Evolutionary conservation across 1,140 invertebrate species (phyloP).

Genomic region (Zaprionus kolodkinae): DNA sequence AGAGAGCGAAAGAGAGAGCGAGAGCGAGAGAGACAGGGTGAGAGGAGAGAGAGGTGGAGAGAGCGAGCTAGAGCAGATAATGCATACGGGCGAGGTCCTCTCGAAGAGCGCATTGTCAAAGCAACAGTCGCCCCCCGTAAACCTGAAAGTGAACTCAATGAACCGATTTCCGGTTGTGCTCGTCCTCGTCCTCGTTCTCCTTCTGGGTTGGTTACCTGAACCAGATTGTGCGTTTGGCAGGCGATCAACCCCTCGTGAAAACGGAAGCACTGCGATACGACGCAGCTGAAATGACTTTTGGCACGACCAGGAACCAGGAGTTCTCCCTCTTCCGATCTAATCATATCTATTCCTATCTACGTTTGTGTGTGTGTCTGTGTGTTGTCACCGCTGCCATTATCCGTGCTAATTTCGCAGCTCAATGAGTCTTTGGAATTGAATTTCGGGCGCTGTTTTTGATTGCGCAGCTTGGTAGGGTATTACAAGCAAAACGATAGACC

Average conservation of each 20-base stretch:
- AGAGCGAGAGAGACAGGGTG: no score
- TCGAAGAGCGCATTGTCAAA: conserved; percentile 50
- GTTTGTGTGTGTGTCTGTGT: conserved; percentile 44
- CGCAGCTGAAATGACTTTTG: conserved; percentile 71
- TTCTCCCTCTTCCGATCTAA: background rate
- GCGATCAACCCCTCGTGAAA: conserved; percentile 59
- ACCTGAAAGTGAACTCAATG: conserved; percentile 65
- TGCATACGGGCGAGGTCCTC: background rate
- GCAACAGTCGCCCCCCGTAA: conserved; percentile 52
- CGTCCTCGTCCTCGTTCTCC: conserved; percentile 4
- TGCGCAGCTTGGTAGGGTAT: conserved; percentile 75
- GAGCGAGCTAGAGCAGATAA: background rate
- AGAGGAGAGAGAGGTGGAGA: background rate
- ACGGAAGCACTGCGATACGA: conserved; percentile 65
- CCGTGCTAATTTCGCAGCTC: conserved; percentile 83
- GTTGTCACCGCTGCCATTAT: conserved; percentile 82
- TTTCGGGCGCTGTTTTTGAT: conserved; percentile 68
- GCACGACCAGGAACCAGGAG: conserved; percentile 52
- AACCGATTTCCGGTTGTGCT: conserved; percentile 74
- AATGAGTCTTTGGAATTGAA: conserved; percentile 66
- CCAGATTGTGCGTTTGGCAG: conserved; percentile 76
- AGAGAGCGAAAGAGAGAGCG: background rate
- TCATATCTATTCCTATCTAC: background rate
- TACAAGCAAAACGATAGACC: conserved; percentile 53
- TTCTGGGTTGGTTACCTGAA: conserved; percentile 53